Percentiles rank a stretch among this genome's conserved stretches.
These are phyloP conservation scores for Chironomus tepperi DNA, from an alignment of 1,140 invertebrate species.

Conservation along the genomic window DNA sequence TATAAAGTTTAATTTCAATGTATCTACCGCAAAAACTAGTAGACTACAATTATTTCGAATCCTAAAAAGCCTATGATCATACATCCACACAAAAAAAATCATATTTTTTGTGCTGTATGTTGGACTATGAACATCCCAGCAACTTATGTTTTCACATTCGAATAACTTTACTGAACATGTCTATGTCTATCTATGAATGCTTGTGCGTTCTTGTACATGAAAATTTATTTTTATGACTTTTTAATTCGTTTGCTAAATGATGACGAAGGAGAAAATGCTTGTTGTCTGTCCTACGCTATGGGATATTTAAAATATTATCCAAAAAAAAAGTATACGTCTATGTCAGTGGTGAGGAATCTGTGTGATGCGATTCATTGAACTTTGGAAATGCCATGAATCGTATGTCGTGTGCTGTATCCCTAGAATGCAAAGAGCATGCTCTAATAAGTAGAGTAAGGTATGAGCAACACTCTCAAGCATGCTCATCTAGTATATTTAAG, in stretches of 20 bases:
- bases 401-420: too few species aligned
- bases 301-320: not conserved
- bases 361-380: too few species aligned
- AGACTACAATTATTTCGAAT: not conserved
- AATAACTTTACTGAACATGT: too few species aligned
- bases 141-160: too few species aligned
- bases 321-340: not conserved
- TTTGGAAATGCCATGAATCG: too few species aligned
- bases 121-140: too few species aligned
- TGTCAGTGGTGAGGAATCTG: too few species aligned
- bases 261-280: not conserved
- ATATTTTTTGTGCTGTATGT: not conserved
- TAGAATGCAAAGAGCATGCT: too few species aligned
- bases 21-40: not conserved
- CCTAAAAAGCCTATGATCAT: not conserved
- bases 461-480: too few species aligned
- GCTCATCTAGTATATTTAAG: too few species aligned
- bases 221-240: conserved; percentile 22
- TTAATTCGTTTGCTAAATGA: conserved; percentile 19
- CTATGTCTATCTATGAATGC: not conserved
- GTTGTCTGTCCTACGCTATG: not conserved
- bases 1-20: conserved; percentile 2
- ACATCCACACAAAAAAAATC: not conserved
- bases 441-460: too few species aligned
- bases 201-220: not conserved